These are phyloP conservation scores for Agonopterix alstromeriana DNA, from an alignment of 2,888 invertebrate species.

Conservation along the genomic window DNA sequence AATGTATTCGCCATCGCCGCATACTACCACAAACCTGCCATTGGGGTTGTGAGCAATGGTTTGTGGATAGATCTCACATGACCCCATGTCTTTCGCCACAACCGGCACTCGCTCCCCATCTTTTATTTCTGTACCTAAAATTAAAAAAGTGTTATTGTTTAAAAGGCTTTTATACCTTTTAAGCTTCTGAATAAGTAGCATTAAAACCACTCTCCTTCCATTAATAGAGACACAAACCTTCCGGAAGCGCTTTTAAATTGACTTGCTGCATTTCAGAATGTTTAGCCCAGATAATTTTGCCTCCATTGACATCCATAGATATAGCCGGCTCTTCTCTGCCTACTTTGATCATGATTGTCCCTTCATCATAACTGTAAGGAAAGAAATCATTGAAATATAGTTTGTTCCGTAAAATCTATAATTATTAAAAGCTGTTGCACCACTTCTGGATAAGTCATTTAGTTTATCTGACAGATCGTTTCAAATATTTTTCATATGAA, in stretches of 20 bases:
- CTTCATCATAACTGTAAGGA: slow-evolving; percentile 87
- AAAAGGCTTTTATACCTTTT: no score
- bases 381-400: no score
- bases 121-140: slow-evolving; percentile 80
- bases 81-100: slow-evolving; percentile 98
- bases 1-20: slow-evolving; percentile 99
- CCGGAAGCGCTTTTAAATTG: slow-evolving; percentile 90
- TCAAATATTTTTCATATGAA: no score
- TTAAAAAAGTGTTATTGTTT: no score
- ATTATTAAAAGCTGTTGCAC: no score
- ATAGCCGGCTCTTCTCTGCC: slow-evolving; percentile 99
- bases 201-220: no score
- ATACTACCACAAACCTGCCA: slow-evolving; percentile 94
- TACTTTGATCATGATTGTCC: slow-evolving; percentile 96
- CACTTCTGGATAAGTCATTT: no score
- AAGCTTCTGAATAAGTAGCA: no score
- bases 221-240: slow-evolving; percentile 63
- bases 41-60: slow-evolving; percentile 99
- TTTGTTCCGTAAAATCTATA: no score
- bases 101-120: slow-evolving; percentile 96
- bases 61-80: slow-evolving; percentile 99
- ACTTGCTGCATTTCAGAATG: slow-evolving; percentile 99
- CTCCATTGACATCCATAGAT: slow-evolving; percentile 98
- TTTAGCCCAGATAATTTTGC: slow-evolving; percentile 99
- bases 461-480: no score